Conservation (phyloP, 2,888 invertebrate genomes). For the Ecdyonurus torrentis region DNA sequence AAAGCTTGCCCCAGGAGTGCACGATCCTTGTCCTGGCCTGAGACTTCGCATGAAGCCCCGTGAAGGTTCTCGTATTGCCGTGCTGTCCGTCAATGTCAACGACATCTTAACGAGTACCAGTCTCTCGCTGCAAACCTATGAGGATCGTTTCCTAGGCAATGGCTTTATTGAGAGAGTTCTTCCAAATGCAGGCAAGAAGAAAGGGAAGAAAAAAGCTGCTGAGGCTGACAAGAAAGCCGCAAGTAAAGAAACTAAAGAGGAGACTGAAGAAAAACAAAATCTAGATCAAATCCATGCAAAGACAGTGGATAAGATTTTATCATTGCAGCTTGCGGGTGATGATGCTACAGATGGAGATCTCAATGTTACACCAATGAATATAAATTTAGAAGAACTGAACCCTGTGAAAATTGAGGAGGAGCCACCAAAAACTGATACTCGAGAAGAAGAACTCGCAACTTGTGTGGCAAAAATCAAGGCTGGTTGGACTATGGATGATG, state of each 20-base stretch:
- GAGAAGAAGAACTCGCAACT: conserved; percentile 8
- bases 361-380: conserved; percentile 30
- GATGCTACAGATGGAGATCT: conserved; percentile 28
- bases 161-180: neutral
- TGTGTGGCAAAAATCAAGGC: conserved; percentile 29
- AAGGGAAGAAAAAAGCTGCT: neutral
- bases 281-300: neutral
- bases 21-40: neutral
- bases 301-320: conserved; percentile 23
- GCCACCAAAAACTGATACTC: conserved; percentile 9
- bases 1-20: neutral
- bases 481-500: conserved; percentile 66
- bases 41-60: conserved; percentile 30
- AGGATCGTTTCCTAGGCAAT: conserved; percentile 32
- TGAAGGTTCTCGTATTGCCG: conserved; percentile 43
- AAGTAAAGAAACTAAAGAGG: neutral
- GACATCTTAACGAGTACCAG: conserved; percentile 62
- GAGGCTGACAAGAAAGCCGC: neutral
- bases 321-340: conserved; percentile 25
- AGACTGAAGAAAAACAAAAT: neutral
- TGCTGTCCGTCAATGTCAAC: conserved; percentile 55
- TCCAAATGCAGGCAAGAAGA: neutral
- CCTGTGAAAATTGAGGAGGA: conserved; percentile 19
- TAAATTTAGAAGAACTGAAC: neutral
- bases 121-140: conserved; percentile 59